Evolutionary conservation across 2,113 vertebrate species (phyloP), one percentile per base, ranked within the genome.

Genomic region (Passerina amoena): DNA sequence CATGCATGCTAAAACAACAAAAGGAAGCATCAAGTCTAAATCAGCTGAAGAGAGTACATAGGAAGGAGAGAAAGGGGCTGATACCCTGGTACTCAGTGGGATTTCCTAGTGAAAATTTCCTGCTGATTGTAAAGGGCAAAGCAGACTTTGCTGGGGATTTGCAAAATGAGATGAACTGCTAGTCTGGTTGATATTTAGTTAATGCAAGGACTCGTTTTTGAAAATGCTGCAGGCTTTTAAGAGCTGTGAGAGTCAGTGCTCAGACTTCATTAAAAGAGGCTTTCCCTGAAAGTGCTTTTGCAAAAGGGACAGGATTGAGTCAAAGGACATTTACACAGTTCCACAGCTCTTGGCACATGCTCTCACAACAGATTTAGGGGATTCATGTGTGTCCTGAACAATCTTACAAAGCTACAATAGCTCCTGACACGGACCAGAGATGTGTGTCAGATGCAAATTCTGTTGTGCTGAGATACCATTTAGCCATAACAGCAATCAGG

Each of bases 401-500:
- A 61, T 22, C 60, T 66, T 14, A 69, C 48, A 71, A 38, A 75
- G 72, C 53, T 63, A 89, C 91, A 86, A 47, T 57, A 96, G 79
- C 33, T 94, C 70, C 86, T 45, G 77, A 89, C 72, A 88, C 13
- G 44, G 82, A 85, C 66, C 1, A 5, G 92, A 93, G 92, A 93
- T 73, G 61, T 61, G 59, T 87, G 82, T 75, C 82, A 90, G 89
- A 96, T 95, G 81, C 51, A 96, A 94, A 94, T 86, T 64, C 73
- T 72, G 83, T 88, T 83, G 69, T 63, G 47, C 75, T 75, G 40
- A 86, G 84, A 88, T 33, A 44, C 63, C 82, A 78, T 89, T 96
- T 81, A 97, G 95, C 92, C 65, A 51, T 96, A 94, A 78, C 48
- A 86, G 82, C 87, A 95, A 94, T 96, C 90, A 96, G 38, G 72